Evolutionary conservation across 2,797 vertebrate species (phyloP).

Genomic region (Microchirus variegatus): DNA sequence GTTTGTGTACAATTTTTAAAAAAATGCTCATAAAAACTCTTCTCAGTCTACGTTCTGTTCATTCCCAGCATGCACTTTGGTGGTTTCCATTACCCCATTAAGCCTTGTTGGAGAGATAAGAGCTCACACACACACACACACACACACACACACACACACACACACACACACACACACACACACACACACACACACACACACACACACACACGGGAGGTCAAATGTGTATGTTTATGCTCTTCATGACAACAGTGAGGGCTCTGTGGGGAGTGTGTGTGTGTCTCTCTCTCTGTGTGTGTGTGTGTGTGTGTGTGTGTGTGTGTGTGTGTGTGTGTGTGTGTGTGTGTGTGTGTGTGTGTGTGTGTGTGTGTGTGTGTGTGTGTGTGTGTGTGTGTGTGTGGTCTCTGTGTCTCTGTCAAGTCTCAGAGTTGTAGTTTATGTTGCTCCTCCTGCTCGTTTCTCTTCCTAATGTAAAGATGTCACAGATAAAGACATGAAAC

Average conservation of each 20-base stretch:
- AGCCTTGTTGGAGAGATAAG: slow-evolving; percentile 66
- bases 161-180: not conserved
- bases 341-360: not conserved
- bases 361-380: not conserved
- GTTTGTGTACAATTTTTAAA: too few species aligned
- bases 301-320: slow-evolving; percentile 8
- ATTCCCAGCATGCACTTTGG: slow-evolving; percentile 60
- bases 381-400: too few species aligned
- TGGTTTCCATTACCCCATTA: slow-evolving; percentile 72
- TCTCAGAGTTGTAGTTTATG: too few species aligned
- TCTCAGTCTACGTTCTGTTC: slow-evolving; percentile 28
- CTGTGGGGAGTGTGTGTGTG: slow-evolving; percentile 31
- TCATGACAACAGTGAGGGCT: too few species aligned
- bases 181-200: slow-evolving; percentile 15
- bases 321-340: too few species aligned
- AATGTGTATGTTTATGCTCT: too few species aligned
- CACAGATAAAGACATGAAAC: too few species aligned
- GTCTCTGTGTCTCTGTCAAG: too few species aligned
- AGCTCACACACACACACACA: slow-evolving; percentile 33
- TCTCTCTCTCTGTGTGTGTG: slow-evolving; percentile 6
- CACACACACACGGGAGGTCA: not conserved
- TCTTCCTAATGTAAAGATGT: too few species aligned
- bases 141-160: slow-evolving; percentile 22
- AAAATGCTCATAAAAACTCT: too few species aligned
- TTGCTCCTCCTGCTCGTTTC: too few species aligned